phyloP scores from a whole-genome alignment of 2,113 vertebrate genomes.

The Prietella phreatophila region DNA sequence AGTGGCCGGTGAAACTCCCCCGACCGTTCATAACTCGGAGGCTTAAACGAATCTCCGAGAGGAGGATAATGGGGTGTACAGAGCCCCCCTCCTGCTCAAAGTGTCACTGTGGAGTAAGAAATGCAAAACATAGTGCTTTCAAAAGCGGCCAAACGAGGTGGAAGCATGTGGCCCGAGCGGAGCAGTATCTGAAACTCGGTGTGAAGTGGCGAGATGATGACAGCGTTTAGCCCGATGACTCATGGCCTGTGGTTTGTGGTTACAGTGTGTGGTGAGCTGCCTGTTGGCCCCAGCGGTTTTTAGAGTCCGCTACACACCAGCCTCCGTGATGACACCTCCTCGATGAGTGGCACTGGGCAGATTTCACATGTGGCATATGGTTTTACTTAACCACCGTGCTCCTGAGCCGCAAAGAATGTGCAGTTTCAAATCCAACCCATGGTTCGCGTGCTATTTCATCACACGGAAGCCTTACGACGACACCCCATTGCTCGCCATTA shows the following conservation, averaged over 20 bases:
- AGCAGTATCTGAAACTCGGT: slow-evolving; percentile 3
- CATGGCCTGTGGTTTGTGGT: slow-evolving; percentile 38
- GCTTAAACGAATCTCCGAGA: not conserved
- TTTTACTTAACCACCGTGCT: slow-evolving; percentile 10
- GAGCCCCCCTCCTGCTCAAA: not conserved
- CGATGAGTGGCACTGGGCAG: not conserved
- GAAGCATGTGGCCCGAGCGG: not conserved
- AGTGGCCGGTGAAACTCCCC: not conserved
- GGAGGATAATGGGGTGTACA: not conserved
- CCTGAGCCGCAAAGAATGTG: not conserved
- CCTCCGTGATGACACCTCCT: slow-evolving; percentile 11
- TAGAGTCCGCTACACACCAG: slow-evolving; percentile 1
- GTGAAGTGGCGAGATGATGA: slow-evolving; percentile 29
- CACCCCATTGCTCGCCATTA: slow-evolving; percentile 29
- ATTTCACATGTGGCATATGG: slow-evolving; percentile 20
- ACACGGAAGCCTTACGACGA: not conserved
- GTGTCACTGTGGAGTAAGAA: not conserved
- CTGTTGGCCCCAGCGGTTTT: slow-evolving; percentile 34
- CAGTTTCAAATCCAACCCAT: not conserved
- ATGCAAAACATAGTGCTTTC: slow-evolving; percentile 14
- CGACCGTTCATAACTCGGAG: not conserved
- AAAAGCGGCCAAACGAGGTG: not conserved
- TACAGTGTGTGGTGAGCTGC: slow-evolving; percentile 15
- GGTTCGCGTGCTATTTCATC: not conserved
- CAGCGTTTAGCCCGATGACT: slow-evolving; percentile 26